Evolutionary conservation across 2,888 invertebrate species (phyloP), one percentile per base, ranked within the genome.

Genomic region (Cephus runcator): DNA sequence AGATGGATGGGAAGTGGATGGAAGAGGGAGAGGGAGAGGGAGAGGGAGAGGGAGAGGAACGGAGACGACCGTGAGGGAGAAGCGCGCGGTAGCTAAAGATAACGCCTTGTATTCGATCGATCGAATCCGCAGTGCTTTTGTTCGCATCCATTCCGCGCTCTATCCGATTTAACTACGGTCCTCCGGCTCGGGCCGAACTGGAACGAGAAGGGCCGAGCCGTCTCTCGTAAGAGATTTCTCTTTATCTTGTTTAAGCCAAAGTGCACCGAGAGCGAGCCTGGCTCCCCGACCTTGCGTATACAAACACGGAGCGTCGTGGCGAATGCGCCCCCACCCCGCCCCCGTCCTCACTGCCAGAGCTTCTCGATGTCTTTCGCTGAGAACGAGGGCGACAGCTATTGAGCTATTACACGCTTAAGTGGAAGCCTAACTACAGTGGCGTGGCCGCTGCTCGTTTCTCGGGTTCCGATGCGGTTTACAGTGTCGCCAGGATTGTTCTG

Each of bases 321-420:
- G 56, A 12, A 30, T 73, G 31, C 69, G 35, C 12, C 12, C 1
- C 1, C 31, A 2, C 35, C 35, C 11, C 35, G 0, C 34, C 34
- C 11, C 35, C 35, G 3, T 68, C 75, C 56, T 75, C 68, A 30
- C 79, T 35, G 23, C 40, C 23, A 69, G 77, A 40, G 69, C 34
- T 35, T 68, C 15, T 69, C 69, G 35, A 69, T 34, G 69, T 40
- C 77, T 35, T 76, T 9, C 73, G 71, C 76, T 34, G 77, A 69
- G 73, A 81, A 76, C 80, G 79, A 79, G 79, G 79, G 79, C 85
- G 88, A 87, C 85, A 86, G 84, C 88, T 86, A 88, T 89, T 86
- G 90, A 89, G 88, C 90, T 88, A 91, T 90, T 90, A 90, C 88
- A 90, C 87, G 89, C 89, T 88, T 85, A 88, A 90, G 86, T 88